Percentiles rank a stretch among this genome's conserved stretches.
phyloP scores from a whole-genome alignment of 2,888 invertebrate species.

The Tachina fera region DNA sequence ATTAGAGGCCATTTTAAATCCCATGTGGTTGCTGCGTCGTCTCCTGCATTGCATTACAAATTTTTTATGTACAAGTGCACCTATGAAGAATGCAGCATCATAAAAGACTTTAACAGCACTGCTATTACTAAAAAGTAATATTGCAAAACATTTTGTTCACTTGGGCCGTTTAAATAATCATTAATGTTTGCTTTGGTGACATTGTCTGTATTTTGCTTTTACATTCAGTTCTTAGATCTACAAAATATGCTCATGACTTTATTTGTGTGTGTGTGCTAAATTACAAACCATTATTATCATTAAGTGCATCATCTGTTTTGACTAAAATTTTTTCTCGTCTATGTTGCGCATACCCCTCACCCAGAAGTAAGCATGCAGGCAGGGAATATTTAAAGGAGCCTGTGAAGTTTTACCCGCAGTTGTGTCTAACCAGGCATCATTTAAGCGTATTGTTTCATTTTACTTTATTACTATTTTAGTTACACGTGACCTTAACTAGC shows the following conservation, averaged over 20 bases:
- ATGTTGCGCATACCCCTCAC: not conserved
- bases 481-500: slow-evolving; percentile 48
- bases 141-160: not conserved
- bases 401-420: slow-evolving; percentile 23
- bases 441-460: slow-evolving; percentile 49
- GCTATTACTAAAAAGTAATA: not conserved
- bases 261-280: not conserved
- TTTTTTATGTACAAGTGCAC: slow-evolving; percentile 22
- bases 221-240: slow-evolving; percentile 23
- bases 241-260: slow-evolving; percentile 11
- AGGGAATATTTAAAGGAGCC: slow-evolving; percentile 28
- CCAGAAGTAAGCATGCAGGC: not conserved
- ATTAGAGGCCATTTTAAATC: slow-evolving; percentile 73
- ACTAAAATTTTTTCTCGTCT: slow-evolving; percentile 21
- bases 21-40: slow-evolving; percentile 63
- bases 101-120: not conserved
- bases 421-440: slow-evolving; percentile 59
- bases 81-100: not conserved
- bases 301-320: slow-evolving; percentile 69
- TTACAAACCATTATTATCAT: slow-evolving; percentile 64
- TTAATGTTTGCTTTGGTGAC: slow-evolving; percentile 14
- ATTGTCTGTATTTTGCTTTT: slow-evolving; percentile 23
- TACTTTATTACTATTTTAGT: slow-evolving; percentile 52
- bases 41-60: slow-evolving; percentile 62
- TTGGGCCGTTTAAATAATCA: not conserved